Evolutionary conservation across 2,113 vertebrate species (phyloP).

Genomic region (Chunga burmeisteri): DNA sequence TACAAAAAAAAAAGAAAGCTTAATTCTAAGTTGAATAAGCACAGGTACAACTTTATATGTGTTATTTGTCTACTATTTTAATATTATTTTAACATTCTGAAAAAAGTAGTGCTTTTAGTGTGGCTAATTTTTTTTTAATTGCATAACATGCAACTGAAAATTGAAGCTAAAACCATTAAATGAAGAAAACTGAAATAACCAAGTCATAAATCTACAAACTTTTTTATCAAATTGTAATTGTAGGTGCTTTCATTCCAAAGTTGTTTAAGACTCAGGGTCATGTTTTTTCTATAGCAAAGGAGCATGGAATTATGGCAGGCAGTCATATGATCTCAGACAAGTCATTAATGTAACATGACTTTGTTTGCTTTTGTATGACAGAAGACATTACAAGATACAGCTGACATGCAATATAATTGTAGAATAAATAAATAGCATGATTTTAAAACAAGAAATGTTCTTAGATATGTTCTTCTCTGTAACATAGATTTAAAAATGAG

Average conservation of each 20-base stretch:
- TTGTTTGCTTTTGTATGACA: conserved; percentile 95
- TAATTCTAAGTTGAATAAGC: not conserved
- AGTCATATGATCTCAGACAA: conserved; percentile 71
- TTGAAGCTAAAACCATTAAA: not conserved
- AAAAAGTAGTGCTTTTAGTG: not conserved
- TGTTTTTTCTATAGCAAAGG: conserved; percentile 73
- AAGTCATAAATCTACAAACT: conserved; percentile 1
- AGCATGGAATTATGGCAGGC: conserved; percentile 76
- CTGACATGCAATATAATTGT: conserved; percentile 79
- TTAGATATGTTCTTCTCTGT: conserved; percentile 57
- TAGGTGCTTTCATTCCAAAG: conserved; percentile 32
- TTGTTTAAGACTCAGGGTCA: conserved; percentile 65
- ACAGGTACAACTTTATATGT: not conserved
- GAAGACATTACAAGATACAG: conserved; percentile 80
- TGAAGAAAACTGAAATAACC: conserved; percentile 23
- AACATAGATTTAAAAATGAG: conserved; percentile 53
- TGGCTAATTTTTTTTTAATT: not conserved
- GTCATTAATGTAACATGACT: conserved; percentile 74
- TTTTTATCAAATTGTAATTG: conserved; percentile 33
- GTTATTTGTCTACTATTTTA: not conserved
- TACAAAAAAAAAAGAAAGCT: not conserved
- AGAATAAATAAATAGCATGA: conserved; percentile 86
- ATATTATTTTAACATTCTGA: not conserved
- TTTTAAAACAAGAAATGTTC: conserved; percentile 68
- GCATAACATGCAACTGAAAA: not conserved